Conservation (phyloP, 2,113 vertebrate species). For the Fukomys damarensis region DNA sequence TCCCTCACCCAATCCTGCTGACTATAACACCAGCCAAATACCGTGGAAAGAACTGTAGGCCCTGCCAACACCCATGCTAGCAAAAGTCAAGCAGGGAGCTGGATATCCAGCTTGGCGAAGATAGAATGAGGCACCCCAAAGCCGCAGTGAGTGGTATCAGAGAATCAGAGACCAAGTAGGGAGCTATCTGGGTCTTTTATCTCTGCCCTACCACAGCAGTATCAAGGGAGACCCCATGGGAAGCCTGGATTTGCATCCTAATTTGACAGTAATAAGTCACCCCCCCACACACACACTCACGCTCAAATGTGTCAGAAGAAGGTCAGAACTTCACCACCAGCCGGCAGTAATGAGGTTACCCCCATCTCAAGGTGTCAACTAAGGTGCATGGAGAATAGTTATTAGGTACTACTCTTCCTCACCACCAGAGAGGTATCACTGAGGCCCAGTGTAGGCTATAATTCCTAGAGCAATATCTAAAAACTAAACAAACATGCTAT, state of each 20-base stretch:
- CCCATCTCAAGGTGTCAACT: neutral
- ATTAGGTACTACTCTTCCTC: neutral
- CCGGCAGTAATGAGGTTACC: neutral
- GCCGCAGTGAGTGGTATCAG: neutral
- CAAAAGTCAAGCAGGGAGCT: neutral
- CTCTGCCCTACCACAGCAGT: neutral
- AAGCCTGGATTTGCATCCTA: neutral
- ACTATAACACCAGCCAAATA: neutral
- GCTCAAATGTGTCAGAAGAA: neutral
- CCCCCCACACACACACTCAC: too few species aligned
- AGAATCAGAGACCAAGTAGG: neutral
- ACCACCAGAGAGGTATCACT: neutral
- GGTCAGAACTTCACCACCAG: neutral
- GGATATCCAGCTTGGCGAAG: neutral
- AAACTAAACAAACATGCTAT: neutral
- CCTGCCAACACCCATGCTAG: neutral
- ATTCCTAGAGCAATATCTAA: neutral
- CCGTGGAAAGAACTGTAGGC: neutral
- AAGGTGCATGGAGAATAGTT: neutral
- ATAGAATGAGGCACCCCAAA: neutral
- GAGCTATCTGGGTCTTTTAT: neutral
- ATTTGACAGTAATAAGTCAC: neutral
- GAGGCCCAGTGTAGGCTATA: neutral
- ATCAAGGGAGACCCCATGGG: neutral
- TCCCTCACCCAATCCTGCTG: too few species aligned